Conservation (phyloP, 2,113 vertebrate genomes). For the Coptodon bakossiorum region DNA sequence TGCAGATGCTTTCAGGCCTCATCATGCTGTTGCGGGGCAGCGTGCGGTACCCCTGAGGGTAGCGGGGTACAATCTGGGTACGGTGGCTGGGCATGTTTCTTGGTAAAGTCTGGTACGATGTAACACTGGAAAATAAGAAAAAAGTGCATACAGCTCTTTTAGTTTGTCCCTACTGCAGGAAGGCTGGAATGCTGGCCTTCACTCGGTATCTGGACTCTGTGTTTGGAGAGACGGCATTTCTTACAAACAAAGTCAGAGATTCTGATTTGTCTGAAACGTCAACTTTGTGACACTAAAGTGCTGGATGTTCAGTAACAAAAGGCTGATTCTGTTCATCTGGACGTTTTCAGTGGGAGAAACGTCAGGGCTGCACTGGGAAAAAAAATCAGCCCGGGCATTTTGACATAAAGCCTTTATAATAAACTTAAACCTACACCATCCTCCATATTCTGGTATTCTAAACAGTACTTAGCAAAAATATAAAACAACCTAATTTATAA, state of each 20-base stretch:
- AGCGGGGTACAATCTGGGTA: conserved; percentile 74
- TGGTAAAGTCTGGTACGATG: conserved; percentile 92
- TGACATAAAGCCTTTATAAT: neutral
- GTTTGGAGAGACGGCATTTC: neutral
- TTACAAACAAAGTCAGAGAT: neutral
- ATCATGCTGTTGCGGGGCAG: conserved; percentile 84
- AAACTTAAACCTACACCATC: neutral
- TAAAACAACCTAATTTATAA: too few relatives aligned
- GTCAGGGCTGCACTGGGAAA: neutral
- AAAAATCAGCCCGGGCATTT: neutral
- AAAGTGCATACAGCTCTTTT: neutral
- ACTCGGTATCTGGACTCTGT: neutral
- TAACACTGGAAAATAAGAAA: conserved; percentile 67
- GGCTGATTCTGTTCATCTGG: neutral
- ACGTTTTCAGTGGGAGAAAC: neutral
- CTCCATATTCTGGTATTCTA: too few relatives aligned
- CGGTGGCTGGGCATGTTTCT: conserved; percentile 97
- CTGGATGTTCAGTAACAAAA: neutral
- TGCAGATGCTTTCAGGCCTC: conserved; percentile 84
- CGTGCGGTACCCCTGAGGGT: conserved; percentile 89
- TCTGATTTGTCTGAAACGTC: neutral
- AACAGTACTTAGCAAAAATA: too few relatives aligned
- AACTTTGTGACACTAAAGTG: neutral
- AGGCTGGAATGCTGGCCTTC: neutral
- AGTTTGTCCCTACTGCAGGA: neutral